These are phyloP conservation scores for Blennius ocellaris DNA, from an alignment of 2,113 vertebrate species.

Conservation along the genomic window DNA sequence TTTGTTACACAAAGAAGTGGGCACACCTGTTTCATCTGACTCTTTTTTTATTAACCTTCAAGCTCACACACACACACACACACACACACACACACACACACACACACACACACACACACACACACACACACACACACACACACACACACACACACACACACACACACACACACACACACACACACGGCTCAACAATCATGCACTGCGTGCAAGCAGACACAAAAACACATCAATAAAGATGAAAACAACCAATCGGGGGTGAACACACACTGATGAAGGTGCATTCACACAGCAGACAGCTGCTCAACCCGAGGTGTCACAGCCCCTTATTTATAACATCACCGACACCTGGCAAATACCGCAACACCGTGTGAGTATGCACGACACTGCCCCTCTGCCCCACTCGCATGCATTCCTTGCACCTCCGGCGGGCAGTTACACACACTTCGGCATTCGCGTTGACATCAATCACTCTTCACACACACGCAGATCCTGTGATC, in stretches of 20 bases:
- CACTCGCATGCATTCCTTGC: slow-evolving; percentile 24
- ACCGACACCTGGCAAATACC: slow-evolving; percentile 78
- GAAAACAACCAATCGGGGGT: slow-evolving; percentile 4
- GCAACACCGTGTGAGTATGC: slow-evolving; percentile 73
- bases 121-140: too few species aligned
- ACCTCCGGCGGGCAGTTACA: slow-evolving; percentile 24
- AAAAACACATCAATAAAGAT: slow-evolving; percentile 7
- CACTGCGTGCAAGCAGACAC: slow-evolving; percentile 11
- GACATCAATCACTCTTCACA: too few species aligned
- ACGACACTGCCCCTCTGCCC: slow-evolving; percentile 30
- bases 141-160: too few species aligned
- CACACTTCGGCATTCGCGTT: too few species aligned
- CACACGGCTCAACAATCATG: not conserved
- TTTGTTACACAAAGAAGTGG: slow-evolving; percentile 5
- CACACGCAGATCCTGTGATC: slow-evolving; percentile 26
- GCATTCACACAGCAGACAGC: slow-evolving; percentile 34
- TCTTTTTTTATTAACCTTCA: slow-evolving; percentile 29
- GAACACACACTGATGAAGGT: slow-evolving; percentile 8
- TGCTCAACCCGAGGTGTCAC: slow-evolving; percentile 35
- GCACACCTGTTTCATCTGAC: slow-evolving; percentile 44
- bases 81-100: too few species aligned
- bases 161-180: too few species aligned
- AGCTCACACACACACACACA: too few species aligned
- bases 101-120: too few species aligned
- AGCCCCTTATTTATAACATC: slow-evolving; percentile 71